phyloP scores from a whole-genome alignment of 2,113 vertebrate genomes.

The cat (Felis catus) region DNA sequence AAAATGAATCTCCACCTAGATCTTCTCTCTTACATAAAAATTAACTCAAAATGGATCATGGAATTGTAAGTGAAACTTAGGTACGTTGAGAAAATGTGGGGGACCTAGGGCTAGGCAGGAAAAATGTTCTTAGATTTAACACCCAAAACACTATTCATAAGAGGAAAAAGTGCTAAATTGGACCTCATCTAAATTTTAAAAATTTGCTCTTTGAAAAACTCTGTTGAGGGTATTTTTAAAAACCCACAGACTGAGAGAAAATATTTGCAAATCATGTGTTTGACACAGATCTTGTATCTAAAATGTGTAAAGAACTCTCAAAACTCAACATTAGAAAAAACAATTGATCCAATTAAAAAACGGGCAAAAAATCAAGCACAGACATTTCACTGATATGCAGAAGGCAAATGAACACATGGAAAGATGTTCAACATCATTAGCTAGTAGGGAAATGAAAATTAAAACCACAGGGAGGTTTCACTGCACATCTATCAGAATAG shows the following conservation, averaged over 20 bases:
- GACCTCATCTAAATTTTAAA: background rate
- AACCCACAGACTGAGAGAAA: background rate
- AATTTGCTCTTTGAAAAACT: background rate
- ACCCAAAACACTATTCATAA: background rate
- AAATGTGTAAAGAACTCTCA: background rate
- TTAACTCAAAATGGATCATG: background rate
- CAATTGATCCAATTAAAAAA: background rate
- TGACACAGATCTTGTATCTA: background rate
- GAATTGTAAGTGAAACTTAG: background rate
- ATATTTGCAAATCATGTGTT: background rate
- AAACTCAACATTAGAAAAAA: background rate
- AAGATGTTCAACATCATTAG: background rate
- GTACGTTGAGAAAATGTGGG: background rate
- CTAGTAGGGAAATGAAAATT: background rate
- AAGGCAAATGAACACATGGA: background rate
- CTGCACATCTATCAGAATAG: background rate
- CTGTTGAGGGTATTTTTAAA: background rate
- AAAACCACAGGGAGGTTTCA: background rate
- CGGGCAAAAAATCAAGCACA: background rate
- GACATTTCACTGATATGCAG: background rate
- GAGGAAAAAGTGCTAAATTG: background rate
- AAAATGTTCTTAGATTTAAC: background rate
- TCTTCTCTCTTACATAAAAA: background rate
- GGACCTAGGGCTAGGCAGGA: fast-evolving
- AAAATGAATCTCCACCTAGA: background rate